Evolutionary conservation across 2,113 vertebrate genomes (phyloP), one percentile per base, ranked within the genome.

Genomic region (Strigops habroptila): DNA sequence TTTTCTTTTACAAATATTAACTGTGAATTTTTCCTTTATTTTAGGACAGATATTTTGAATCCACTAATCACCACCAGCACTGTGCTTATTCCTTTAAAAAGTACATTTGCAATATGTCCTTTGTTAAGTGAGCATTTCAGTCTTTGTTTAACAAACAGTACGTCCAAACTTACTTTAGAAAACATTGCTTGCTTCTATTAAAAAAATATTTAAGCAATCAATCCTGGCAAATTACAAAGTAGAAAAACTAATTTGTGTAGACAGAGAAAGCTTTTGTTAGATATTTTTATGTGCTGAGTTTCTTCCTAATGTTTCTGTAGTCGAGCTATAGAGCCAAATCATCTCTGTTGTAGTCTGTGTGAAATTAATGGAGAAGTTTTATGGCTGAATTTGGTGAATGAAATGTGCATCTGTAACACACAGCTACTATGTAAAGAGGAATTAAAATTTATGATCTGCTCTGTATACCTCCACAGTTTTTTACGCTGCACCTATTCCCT

Each of bases 381-480:
- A 60, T 30, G 13, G 35, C 17, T 68, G n/a, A 57, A 63, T 52
- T 74, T 3, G 0, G n/a, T 82, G 70, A 82, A 85, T n/a, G n/a
- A 67, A 85, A 4, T 41, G 7, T 41, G 24, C 2, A 24, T 9
- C 18, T 55, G 30, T 3, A 14, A 51, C 25, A 35, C 14, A 41
- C 17, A 53, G 1, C 6, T 41, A 30, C 33, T 80, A 10, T 13
- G 28, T 49, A 82, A 78, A 79, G 1, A 12, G 59, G 44, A 82
- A 57, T 0, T 7, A 49, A 7, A 87, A 75, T 53, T 87, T 63
- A 31, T 63, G 0, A 63, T 44, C 14, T 74, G 5, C 22, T 81
- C 3, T 2, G 0, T 25, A 53, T 31, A 59, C 11, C 16, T 78
- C 18, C n/a, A 63, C 0, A 0, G 27, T 53, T 59, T 70, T 82